Evolutionary conservation across 1,140 invertebrate genomes (phyloP).

Genomic region (Adelges cooleyi): DNA sequence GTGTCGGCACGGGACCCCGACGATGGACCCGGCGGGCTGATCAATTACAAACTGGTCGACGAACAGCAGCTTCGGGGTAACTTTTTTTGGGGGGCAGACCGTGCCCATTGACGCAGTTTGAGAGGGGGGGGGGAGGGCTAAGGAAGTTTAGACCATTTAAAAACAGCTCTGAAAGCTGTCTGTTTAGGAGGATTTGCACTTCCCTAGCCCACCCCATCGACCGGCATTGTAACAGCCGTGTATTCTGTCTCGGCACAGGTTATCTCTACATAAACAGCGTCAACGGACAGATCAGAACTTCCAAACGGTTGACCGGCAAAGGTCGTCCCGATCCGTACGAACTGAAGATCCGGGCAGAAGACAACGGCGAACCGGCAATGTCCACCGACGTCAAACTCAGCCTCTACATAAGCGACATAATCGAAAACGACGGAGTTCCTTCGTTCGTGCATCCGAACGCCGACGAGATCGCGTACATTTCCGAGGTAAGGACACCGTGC

Average conservation of each 20-base stretch:
- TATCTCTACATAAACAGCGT: constrained; percentile 53
- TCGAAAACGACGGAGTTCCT: constrained; percentile 70
- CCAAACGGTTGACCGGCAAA: constrained; percentile 55
- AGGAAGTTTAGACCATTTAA: no score
- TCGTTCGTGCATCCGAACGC: constrained; percentile 56
- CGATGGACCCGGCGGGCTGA: constrained; percentile 52
- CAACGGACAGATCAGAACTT: constrained; percentile 57
- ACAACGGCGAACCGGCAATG: constrained; percentile 52
- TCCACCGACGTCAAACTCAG: constrained; percentile 50
- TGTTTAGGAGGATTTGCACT: no score
- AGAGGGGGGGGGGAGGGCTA: no score
- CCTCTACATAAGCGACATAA: constrained; percentile 67
- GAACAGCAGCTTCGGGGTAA: constrained; percentile 39
- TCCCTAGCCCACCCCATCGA: no score
- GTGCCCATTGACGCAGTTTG: no score
- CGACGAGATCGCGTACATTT: constrained; percentile 57
- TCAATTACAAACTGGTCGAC: constrained; percentile 57
- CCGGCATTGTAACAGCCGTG: no score
- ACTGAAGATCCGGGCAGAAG: constrained; percentile 54
- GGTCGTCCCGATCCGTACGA: constrained; percentile 63
- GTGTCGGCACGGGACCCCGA: constrained; percentile 69
- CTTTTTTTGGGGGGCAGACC: background rate
- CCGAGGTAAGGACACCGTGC: constrained; percentile 45
- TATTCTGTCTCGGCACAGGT: constrained; percentile 36
- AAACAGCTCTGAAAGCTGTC: no score